phyloP scores from a whole-genome alignment of 2,113 vertebrate genomes.

The Tragelaphus scriptus region DNA sequence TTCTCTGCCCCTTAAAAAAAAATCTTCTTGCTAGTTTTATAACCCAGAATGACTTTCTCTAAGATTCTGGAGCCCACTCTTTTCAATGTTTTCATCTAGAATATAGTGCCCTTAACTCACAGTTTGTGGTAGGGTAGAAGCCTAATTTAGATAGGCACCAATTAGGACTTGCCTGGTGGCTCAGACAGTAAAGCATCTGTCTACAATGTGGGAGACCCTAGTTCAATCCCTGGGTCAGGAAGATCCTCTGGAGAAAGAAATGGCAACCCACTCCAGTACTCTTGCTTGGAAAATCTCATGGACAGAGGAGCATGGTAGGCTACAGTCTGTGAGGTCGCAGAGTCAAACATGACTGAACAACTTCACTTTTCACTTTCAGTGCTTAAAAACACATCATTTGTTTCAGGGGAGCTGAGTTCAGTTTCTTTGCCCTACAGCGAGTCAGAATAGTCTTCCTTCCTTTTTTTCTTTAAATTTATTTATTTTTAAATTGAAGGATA shows the following conservation, averaged over 20 bases:
- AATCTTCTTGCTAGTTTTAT: not conserved
- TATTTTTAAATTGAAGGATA: not conserved
- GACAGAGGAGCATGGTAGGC: not conserved
- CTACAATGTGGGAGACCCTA: not conserved
- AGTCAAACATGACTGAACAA: accelerated
- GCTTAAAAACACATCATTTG: not conserved
- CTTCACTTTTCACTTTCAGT: not conserved
- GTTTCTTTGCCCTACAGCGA: not conserved
- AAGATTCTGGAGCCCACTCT: not conserved
- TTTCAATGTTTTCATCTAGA: not conserved
- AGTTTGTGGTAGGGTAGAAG: not conserved
- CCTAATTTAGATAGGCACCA: not conserved
- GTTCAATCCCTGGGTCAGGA: not conserved
- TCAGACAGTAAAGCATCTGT: not conserved
- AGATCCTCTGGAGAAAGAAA: not conserved
- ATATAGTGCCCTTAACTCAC: not conserved
- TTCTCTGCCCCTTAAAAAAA: not conserved
- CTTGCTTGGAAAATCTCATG: not conserved
- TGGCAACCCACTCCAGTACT: not conserved
- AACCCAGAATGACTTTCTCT: not conserved
- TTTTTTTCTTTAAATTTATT: not conserved
- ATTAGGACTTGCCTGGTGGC: not conserved
- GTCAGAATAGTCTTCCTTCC: not conserved
- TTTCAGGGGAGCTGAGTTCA: not conserved
- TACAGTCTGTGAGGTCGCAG: not conserved